These are phyloP conservation scores for Atta texana DNA, from an alignment of 1,140 invertebrate species.

Conservation along the genomic window DNA sequence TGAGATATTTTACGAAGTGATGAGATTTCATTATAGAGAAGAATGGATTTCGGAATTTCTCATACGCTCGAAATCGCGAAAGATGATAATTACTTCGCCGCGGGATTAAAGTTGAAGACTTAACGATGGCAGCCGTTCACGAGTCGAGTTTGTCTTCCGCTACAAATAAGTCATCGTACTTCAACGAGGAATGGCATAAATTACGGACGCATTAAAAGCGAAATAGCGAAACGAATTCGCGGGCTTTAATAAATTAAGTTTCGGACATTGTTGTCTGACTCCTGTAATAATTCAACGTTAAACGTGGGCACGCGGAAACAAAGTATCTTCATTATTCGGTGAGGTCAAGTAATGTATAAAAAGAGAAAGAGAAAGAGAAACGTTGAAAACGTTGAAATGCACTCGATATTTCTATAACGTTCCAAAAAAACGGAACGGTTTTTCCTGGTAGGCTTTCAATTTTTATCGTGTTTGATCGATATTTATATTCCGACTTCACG, in stretches of 20 bases:
- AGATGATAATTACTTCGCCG: constrained; percentile 3
- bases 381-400: not conserved
- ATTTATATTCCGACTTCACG: constrained; percentile 30
- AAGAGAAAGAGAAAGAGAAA: not conserved
- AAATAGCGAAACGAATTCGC: not conserved
- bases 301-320: constrained; percentile 6
- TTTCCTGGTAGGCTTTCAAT: constrained; percentile 2
- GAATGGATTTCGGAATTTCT: constrained; percentile 7
- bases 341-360: not conserved
- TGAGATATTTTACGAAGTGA: not conserved
- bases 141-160: not conserved
- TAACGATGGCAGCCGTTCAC: not conserved
- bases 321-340: constrained; percentile 5
- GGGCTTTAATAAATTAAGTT: constrained; percentile 24
- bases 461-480: constrained; percentile 53
- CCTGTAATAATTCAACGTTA: constrained; percentile 23
- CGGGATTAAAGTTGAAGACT: constrained; percentile 21
- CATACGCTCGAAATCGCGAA: not conserved
- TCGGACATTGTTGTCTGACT: not conserved
- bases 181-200: not conserved
- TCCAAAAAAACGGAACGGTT: not conserved
- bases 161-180: not conserved
- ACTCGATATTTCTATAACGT: not conserved
- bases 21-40: constrained; percentile 18
- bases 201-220: not conserved